Evolutionary conservation across 2,888 invertebrate species (phyloP).

Genomic region (Tethea ocularis): DNA sequence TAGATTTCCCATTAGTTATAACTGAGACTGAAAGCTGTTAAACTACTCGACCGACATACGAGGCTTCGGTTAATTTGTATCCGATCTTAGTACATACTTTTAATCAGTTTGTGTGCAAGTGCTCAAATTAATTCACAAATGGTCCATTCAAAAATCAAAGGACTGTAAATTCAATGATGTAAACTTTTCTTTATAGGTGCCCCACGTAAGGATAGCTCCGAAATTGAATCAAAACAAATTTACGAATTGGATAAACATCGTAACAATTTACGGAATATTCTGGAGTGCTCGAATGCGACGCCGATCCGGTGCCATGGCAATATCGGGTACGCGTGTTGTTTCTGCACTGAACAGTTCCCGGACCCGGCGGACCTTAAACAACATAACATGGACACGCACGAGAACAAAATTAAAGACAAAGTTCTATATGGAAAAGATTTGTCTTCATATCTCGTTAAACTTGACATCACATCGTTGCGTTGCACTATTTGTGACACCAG

Average conservation of each 20-base stretch:
- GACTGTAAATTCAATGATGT: constrained; percentile 16
- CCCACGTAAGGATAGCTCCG: constrained; percentile 9
- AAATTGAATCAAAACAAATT: neutral
- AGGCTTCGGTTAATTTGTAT: too few relatives aligned
- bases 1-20: too few relatives aligned
- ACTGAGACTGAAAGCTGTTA: too few relatives aligned
- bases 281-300: constrained; percentile 57
- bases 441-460: constrained; percentile 42
- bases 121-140: constrained; percentile 14
- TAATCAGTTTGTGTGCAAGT: too few relatives aligned
- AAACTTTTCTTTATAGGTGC: constrained; percentile 34
- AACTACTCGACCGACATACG: too few relatives aligned
- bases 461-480: constrained; percentile 55
- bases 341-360: constrained; percentile 42
- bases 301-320: constrained; percentile 50
- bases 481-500: constrained; percentile 35
- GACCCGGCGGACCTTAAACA: constrained; percentile 50
- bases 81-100: too few relatives aligned
- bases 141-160: neutral
- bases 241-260: constrained; percentile 43
- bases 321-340: constrained; percentile 53
- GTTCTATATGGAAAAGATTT: constrained; percentile 42
- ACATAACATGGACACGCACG: constrained; percentile 49
- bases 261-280: constrained; percentile 47
- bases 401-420: constrained; percentile 26